A percentile compares a stretch with the other conserved stretches of the same genome.
Conservation (phyloP, 1,140 invertebrate species). For the Branchinecta lindahli region DNA sequence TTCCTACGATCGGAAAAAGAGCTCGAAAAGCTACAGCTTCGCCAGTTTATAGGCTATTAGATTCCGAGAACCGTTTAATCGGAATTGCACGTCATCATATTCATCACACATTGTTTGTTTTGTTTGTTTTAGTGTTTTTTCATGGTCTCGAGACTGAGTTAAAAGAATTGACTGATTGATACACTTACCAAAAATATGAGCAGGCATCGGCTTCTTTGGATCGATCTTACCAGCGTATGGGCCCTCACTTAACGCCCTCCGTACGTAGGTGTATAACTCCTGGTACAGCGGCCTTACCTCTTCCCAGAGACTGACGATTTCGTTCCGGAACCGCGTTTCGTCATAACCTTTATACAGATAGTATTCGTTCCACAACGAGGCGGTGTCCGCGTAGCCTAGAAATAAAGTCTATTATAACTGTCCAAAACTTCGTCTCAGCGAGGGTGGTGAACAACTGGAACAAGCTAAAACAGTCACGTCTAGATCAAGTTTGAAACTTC, state of each 20-base stretch:
- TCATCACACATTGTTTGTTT: too few species aligned
- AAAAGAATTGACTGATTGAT: background rate
- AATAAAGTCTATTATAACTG: constrained; percentile 7
- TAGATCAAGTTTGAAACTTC: too few species aligned
- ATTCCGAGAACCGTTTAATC: too few species aligned
- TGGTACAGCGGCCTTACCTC: constrained; percentile 35
- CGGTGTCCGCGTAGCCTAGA: constrained; percentile 23
- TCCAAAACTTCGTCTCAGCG: too few species aligned
- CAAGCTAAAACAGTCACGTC: too few species aligned
- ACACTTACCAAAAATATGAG: constrained; percentile 26
- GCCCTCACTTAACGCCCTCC: constrained; percentile 29
- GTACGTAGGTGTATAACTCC: constrained; percentile 37
- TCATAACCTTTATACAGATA: constrained; percentile 24
- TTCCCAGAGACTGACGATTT: constrained; percentile 30
- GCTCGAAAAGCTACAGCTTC: too few species aligned
- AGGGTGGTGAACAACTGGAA: too few species aligned
- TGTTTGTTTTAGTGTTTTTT: too few species aligned
- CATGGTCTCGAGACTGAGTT: too few species aligned
- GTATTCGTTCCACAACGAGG: constrained; percentile 25
- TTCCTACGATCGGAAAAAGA: too few species aligned
- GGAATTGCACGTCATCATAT: too few species aligned
- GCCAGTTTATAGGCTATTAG: too few species aligned
- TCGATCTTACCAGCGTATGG: constrained; percentile 28
- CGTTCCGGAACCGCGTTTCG: constrained; percentile 24
- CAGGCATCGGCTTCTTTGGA: constrained; percentile 23